These are phyloP conservation scores for Parapsyche elsis DNA, from an alignment of 1,140 invertebrate genomes.

Conservation along the genomic window DNA sequence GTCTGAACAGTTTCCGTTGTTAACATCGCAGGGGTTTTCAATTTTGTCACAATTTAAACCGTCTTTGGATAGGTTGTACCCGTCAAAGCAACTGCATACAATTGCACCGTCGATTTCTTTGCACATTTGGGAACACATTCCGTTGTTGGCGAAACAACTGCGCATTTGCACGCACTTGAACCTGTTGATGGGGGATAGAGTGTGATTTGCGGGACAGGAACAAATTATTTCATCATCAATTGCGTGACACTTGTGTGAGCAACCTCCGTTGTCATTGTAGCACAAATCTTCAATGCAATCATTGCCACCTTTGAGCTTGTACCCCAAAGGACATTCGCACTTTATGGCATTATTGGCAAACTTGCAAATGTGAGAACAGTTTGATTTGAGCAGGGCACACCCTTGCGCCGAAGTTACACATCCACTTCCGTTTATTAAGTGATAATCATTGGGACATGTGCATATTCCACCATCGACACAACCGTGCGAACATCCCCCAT, in stretches of 20 bases:
- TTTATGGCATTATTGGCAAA: constrained; percentile 67
- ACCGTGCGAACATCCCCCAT: constrained; percentile 8
- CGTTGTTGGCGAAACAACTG: constrained; percentile 47
- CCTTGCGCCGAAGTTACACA: background rate
- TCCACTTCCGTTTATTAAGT: background rate
- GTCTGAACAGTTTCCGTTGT: constrained; percentile 81
- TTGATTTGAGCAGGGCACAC: background rate
- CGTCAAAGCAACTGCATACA: constrained; percentile 79
- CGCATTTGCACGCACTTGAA: constrained; percentile 66
- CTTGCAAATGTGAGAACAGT: constrained; percentile 25
- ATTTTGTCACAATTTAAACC: constrained; percentile 73
- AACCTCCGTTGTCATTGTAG: constrained; percentile 57
- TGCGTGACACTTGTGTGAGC: constrained; percentile 64
- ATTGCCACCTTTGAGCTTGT: constrained; percentile 69
- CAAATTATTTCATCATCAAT: constrained; percentile 67
- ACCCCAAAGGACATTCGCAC: constrained; percentile 81
- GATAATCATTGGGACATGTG: background rate
- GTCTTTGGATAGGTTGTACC: constrained; percentile 63
- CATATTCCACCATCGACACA: background rate
- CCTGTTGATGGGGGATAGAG: constrained; percentile 60
- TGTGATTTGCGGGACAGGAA: constrained; percentile 61
- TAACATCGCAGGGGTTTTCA: constrained; percentile 72
- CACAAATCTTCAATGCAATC: constrained; percentile 79
- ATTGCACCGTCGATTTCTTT: constrained; percentile 83
- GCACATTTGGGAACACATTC: constrained; percentile 10